Base-by-base conservation (phyloP, 2,113 vertebrate genomes). In the Ivindomyrus marchei region DNA sequence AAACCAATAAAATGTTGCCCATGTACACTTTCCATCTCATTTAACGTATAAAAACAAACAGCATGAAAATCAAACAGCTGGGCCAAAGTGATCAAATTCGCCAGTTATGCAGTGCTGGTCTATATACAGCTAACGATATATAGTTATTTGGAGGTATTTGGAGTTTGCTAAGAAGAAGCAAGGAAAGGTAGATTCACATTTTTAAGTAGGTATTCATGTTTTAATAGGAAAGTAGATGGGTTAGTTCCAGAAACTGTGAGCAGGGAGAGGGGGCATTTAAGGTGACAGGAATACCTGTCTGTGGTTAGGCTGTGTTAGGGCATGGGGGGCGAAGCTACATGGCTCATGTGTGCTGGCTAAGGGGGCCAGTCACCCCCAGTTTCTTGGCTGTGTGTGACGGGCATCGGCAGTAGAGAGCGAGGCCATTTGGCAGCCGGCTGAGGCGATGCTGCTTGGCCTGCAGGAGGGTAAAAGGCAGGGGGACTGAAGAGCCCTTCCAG, bases 401-500 rank as follows among this genome's bases (percentile, higher is more conserved):
- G 39, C 2, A 52, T 27, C n/a, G 27, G 46, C 27, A 36, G 62
- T 5, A 46, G 3, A 58, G 13, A 42, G 70, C 0, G 13, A 39
- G 74, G 47, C 58, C 19, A 15, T 47, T 88, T 90, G 91, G 91
- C 88, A 89, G 87, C 47, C 27, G 62, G 46, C 21, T 13, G 1
- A 88, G 15, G 53, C 66, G 42, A 56, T 58, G 86, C n/a, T 50
- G 27, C 42, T 85, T 1, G 80, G 74, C 89, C 56, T 77, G 80
- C 86, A 58, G 42, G 13, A 47, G 88, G 88, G 47, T 88, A 89
- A 89, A 39, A 89, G 53, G 88, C 86, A 53, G 90, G 74, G 89
- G 88, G 89, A 10, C 45, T 88, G 62, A 88, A n/a, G 2, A 89
- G 89, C 91, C 85, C 89, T 88, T 91, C 91, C 91, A 93, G 95